A percentile compares a stretch with the other conserved stretches of the same genome.
These are phyloP conservation scores for Hemicrepidius hirtus DNA, from an alignment of 2,888 invertebrate species.

Conservation along the genomic window DNA sequence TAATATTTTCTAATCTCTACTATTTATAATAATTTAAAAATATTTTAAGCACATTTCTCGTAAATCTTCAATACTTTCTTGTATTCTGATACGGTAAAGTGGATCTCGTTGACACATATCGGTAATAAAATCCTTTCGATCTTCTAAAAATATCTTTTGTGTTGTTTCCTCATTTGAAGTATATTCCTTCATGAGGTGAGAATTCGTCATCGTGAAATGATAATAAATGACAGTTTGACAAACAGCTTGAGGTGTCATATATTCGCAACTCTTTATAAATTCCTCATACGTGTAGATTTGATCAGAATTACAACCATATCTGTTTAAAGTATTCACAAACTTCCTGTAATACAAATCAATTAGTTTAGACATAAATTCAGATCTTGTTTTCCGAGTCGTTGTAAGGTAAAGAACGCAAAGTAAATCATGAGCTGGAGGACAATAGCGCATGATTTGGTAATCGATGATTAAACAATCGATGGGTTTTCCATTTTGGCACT, in stretches of 20 bases:
- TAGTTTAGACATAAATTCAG: slow-evolving; percentile 61
- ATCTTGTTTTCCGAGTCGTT: slow-evolving; percentile 63
- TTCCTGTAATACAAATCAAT: slow-evolving; percentile 66
- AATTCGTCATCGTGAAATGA: slow-evolving; percentile 22
- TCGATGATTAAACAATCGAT: slow-evolving; percentile 67
- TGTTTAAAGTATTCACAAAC: slow-evolving; percentile 62
- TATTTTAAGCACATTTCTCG: slow-evolving; percentile 50
- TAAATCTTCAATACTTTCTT: slow-evolving; percentile 52
- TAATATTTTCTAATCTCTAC: no score
- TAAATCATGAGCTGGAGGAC: slow-evolving; percentile 80
- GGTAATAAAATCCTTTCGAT: slow-evolving; percentile 52
- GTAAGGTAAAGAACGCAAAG: slow-evolving; percentile 68
- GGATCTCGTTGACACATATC: slow-evolving; percentile 52
- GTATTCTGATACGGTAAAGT: slow-evolving; percentile 41
- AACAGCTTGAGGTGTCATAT: slow-evolving; percentile 64
- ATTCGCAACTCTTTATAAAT: slow-evolving; percentile 66
- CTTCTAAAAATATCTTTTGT: slow-evolving; percentile 51
- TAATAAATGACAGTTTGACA: slow-evolving; percentile 33
- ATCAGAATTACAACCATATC: slow-evolving; percentile 57
- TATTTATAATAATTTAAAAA: slow-evolving; percentile 26
- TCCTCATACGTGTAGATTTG: slow-evolving; percentile 61
- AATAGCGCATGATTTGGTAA: slow-evolving; percentile 72
- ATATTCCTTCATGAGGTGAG: slow-evolving; percentile 48
- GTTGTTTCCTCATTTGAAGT: slow-evolving; percentile 52
- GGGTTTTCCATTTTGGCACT: slow-evolving; percentile 53